These are phyloP conservation scores for Eupeodes luniger DNA, from an alignment of 2,888 invertebrate genomes.

Conservation along the genomic window DNA sequence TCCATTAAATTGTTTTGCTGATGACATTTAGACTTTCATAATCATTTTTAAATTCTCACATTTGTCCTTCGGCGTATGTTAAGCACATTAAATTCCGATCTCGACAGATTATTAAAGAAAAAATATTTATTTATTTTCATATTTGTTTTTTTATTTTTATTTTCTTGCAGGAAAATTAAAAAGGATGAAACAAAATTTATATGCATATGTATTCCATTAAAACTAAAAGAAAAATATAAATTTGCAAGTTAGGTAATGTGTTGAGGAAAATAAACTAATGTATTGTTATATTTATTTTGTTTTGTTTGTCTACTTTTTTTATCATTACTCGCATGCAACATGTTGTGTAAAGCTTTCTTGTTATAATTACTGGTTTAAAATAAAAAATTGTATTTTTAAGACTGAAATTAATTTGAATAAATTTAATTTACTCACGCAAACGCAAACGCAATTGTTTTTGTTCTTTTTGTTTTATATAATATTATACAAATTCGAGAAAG, in stretches of 20 bases:
- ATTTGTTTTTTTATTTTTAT: slow-evolving; percentile 50
- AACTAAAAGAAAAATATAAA: slow-evolving; percentile 38
- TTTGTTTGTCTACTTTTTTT: slow-evolving; percentile 5
- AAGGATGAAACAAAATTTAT: slow-evolving; percentile 47
- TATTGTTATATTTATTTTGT: background rate
- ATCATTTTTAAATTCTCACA: too few relatives aligned
- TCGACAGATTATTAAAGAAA: background rate
- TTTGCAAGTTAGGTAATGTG: slow-evolving; percentile 36
- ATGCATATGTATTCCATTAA: slow-evolving; percentile 38
- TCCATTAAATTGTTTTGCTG: too few relatives aligned
- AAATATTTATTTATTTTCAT: background rate
- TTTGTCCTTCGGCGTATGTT: too few relatives aligned
- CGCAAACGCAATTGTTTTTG: slow-evolving; percentile 11
- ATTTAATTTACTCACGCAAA: slow-evolving; percentile 33
- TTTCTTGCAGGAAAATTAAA: slow-evolving; percentile 58
- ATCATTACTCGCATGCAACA: slow-evolving; percentile 49
- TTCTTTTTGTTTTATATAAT: background rate
- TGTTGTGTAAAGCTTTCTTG: slow-evolving; percentile 49
- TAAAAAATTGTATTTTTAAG: background rate
- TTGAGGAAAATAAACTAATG: background rate
- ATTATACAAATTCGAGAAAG: slow-evolving; percentile 57
- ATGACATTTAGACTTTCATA: too few relatives aligned
- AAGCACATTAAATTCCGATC: too few relatives aligned
- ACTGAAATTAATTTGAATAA: slow-evolving; percentile 39
- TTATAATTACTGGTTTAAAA: slow-evolving; percentile 21